Conservation (phyloP, 2,888 invertebrate genomes). For the Epistrophe grossulariae region DNA sequence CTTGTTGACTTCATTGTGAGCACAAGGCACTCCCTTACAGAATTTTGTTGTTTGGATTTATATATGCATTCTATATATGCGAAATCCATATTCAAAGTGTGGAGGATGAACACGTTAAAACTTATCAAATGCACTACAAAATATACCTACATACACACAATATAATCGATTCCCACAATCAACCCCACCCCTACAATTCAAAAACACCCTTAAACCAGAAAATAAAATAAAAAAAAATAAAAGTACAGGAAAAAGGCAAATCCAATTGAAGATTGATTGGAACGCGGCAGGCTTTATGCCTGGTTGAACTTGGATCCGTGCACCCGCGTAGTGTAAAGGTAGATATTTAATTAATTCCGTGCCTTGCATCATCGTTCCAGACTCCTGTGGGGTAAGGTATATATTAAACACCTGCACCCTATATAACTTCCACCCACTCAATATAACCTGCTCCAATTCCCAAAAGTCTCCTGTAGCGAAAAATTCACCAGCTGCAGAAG, state of each 20-base stretch:
- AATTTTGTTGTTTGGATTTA: slow-evolving; percentile 33
- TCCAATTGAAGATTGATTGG: slow-evolving; percentile 75
- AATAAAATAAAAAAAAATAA: slow-evolving; percentile 9
- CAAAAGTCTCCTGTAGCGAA: slow-evolving; percentile 64
- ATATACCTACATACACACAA: background rate
- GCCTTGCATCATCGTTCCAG: slow-evolving; percentile 66
- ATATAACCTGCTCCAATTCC: slow-evolving; percentile 59
- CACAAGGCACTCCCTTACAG: slow-evolving; percentile 17
- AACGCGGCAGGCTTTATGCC: slow-evolving; percentile 68
- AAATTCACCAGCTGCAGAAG: slow-evolving; percentile 38
- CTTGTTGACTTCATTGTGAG: slow-evolving; percentile 57
- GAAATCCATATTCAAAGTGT: slow-evolving; percentile 50
- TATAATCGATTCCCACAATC: slow-evolving; percentile 49
- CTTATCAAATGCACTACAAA: slow-evolving; percentile 53
- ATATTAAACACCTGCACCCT: background rate
- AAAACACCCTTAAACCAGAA: slow-evolving; percentile 11
- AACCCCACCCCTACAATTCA: background rate
- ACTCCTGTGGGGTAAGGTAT: slow-evolving; percentile 21
- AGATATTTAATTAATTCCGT: slow-evolving; percentile 75
- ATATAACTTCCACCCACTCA: background rate
- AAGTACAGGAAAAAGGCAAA: slow-evolving; percentile 47
- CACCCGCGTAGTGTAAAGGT: slow-evolving; percentile 71
- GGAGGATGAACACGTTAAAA: slow-evolving; percentile 49
- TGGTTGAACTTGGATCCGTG: slow-evolving; percentile 71
- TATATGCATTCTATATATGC: slow-evolving; percentile 18